A percentile compares a stretch with the other conserved stretches of the same genome.
Evolutionary conservation across 2,888 invertebrate genomes (phyloP).

Genomic region (Andrena marginata): DNA sequence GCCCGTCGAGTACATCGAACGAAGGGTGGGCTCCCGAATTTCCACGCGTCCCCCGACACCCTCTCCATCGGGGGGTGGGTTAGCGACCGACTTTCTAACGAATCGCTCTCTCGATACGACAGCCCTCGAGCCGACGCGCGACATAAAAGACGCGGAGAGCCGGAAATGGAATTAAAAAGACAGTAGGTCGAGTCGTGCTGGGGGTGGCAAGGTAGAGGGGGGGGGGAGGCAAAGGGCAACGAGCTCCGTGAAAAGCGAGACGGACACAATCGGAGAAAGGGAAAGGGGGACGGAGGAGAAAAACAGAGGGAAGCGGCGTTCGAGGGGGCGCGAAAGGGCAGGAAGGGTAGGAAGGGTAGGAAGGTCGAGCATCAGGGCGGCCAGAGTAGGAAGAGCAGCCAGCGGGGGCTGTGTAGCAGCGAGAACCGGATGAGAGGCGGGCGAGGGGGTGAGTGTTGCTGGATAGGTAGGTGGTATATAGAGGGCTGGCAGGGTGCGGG

Average conservation of each 20-base stretch:
- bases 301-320: constrained; percentile 9
- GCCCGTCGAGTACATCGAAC: background rate
- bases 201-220: background rate
- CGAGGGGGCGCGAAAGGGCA: constrained; percentile 15
- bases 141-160: constrained; percentile 50
- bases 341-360: background rate
- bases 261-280: constrained; percentile 19
- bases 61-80: constrained; percentile 26
- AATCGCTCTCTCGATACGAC: constrained; percentile 58
- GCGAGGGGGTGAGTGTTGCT: constrained; percentile 43
- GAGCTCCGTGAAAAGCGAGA: background rate
- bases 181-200: constrained; percentile 35
- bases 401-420: constrained; percentile 43
- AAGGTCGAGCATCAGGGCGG: constrained; percentile 41
- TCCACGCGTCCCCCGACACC: constrained; percentile 15
- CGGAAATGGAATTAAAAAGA: constrained; percentile 61
- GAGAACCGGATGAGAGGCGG: constrained; percentile 50
- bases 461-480: constrained; percentile 48
- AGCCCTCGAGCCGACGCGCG: constrained; percentile 44
- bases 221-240: constrained; percentile 4
- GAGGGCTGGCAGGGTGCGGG: constrained; percentile 55
- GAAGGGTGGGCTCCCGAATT: constrained; percentile 1
- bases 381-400: constrained; percentile 45
- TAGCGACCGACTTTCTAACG: constrained; percentile 50
- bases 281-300: background rate